Percentiles rank a stretch among this genome's conserved stretches.
Evolutionary conservation across 1,140 invertebrate genomes (phyloP).

Genomic region (Choristoneura fumiferana): DNA sequence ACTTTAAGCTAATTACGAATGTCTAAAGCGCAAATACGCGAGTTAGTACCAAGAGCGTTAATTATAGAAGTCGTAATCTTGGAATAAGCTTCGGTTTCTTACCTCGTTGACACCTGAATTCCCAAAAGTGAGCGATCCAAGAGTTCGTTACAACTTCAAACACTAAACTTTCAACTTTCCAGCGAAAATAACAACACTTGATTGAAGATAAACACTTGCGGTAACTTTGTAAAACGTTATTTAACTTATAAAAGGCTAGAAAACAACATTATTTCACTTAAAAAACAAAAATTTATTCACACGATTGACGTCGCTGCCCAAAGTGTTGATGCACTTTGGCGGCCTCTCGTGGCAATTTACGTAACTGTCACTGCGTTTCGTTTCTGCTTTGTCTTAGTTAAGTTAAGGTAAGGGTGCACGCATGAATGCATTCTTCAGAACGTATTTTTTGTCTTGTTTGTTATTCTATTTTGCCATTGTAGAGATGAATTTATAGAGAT

Average conservation of each 20-base stretch:
- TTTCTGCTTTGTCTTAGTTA: too few species aligned
- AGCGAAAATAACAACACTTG: constrained; percentile 45
- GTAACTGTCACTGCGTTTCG: constrained; percentile 26
- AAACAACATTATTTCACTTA: constrained; percentile 65
- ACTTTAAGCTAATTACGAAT: constrained; percentile 46
- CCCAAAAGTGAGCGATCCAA: constrained; percentile 59
- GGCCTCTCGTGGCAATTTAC: constrained; percentile 44
- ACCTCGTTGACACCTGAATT: constrained; percentile 78
- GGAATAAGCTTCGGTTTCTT: constrained; percentile 75
- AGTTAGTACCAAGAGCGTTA: constrained; percentile 51
- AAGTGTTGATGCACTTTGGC: constrained; percentile 70
- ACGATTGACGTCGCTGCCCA: constrained; percentile 71
- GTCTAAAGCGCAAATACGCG: constrained; percentile 35
- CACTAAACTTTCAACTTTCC: constrained; percentile 66
- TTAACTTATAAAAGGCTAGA: constrained; percentile 64
- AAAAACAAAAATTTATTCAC: constrained; percentile 74
- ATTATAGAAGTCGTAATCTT: constrained; percentile 70
- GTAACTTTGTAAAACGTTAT: constrained; percentile 53
- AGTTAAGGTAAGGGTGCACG: too few species aligned
- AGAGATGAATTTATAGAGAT: too few species aligned
- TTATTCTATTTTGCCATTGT: too few species aligned
- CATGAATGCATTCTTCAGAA: too few species aligned
- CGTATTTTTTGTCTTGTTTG: too few species aligned
- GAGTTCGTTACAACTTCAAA: constrained; percentile 74
- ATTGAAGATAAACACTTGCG: constrained; percentile 48